Evolutionary conservation across 2,797 vertebrate genomes (phyloP).

Genomic region (Pangasius sanitwongsei): DNA sequence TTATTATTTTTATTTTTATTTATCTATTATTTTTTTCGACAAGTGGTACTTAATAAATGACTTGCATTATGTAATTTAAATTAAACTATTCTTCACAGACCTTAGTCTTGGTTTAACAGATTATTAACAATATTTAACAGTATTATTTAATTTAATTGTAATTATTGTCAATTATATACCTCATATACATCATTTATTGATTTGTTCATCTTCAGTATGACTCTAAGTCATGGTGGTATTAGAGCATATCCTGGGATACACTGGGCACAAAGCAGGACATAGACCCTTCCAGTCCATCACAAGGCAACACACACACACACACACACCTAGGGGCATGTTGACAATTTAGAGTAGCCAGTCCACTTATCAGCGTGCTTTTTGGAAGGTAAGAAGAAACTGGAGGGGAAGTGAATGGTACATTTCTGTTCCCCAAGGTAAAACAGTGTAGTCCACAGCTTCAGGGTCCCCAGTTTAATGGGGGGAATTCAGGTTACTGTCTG

Average conservation of each 20-base stretch:
- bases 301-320: background rate
- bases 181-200: background rate
- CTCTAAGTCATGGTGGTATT: background rate
- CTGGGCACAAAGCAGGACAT: background rate
- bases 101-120: background rate
- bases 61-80: background rate
- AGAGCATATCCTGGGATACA: background rate
- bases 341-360: background rate
- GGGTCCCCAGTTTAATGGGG: background rate
- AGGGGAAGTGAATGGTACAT: background rate
- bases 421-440: background rate
- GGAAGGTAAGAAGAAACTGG: background rate
- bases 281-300: background rate
- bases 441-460: background rate
- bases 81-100: background rate
- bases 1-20: background rate
- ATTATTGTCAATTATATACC: background rate
- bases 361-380: background rate
- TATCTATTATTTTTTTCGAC: background rate
- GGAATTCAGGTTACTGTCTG: background rate
- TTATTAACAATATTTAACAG: background rate
- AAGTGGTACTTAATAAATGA: background rate
- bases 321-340: background rate
- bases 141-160: background rate
- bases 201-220: background rate